Evolutionary conservation across 1,140 invertebrate genomes (phyloP), one percentile per base, ranked within the genome.

Genomic region (Cherax quadricarinatus): DNA sequence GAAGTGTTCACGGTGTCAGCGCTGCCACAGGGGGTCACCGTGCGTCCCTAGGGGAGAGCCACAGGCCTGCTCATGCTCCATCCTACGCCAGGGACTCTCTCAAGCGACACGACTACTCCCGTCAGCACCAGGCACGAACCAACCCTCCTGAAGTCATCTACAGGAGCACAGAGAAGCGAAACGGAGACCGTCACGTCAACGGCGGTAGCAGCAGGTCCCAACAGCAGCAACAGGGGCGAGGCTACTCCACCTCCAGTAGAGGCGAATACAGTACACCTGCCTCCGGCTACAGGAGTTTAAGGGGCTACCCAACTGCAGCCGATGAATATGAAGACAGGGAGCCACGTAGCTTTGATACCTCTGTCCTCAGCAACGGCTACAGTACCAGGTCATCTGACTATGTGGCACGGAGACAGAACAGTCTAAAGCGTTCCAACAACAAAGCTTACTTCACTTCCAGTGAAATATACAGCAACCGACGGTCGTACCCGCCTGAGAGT

Each of bases 41-140:
- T 1, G 12, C 57, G 24, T 51, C 53, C 30, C 60, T 70, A 60
- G 75, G 51, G 21, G 75, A 80, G 41, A 62, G 53, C 57, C 78
- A 66, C 73, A 82, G 75, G n/a, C 79, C 78, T 30, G 30, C 41
- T 16, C 86, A 75, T 7, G 49, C 75, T 16, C 75, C 24, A 41
- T 41, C 78, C 9, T 89, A 89, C 79, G 24, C 18, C 87, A 78
- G 87, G 49, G 87, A 88, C 87, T 88, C 86, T 51, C 21, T 41
- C 86, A 83, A 53, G 30, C 78, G 53, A n/a, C 87, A 82, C 24
- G 78, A 89, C 78, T 57, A 89, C 79, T 57, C 41, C 18, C 60
- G 78, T 14, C 48, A 62, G n/a, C 81, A 83, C 51, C 70, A 75
- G 70, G 51, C 85, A 4, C 70, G 60, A 7, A 73, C 21, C 30